Conservation (phyloP, 2,113 vertebrate genomes). For the Jacana jacana region DNA sequence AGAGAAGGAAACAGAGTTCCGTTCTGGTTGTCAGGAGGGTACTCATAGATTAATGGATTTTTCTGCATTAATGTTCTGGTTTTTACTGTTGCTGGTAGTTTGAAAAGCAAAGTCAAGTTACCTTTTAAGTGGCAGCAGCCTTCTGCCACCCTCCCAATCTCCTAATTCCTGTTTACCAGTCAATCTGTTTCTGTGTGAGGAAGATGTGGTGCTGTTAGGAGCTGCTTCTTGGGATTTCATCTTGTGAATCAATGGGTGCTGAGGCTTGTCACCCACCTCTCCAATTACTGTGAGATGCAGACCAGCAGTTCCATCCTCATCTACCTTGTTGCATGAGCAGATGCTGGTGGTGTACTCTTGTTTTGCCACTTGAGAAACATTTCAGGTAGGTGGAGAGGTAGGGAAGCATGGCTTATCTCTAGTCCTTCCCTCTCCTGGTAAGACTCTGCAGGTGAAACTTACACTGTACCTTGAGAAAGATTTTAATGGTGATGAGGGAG, state of each 20-base stretch:
- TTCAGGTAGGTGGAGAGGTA: fast-evolving
- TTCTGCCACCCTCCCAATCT: background rate
- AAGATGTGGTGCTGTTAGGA: background rate
- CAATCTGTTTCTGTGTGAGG: background rate
- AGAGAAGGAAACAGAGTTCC: background rate
- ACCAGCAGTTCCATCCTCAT: background rate
- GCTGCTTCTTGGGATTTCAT: background rate
- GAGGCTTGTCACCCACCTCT: background rate
- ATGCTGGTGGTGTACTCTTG: background rate
- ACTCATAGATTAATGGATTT: background rate
- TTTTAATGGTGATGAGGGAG: background rate
- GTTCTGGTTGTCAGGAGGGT: background rate
- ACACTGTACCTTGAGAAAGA: background rate
- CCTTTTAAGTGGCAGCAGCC: background rate
- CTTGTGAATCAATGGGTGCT: background rate
- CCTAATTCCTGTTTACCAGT: background rate
- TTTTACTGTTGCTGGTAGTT: background rate
- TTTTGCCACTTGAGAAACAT: background rate
- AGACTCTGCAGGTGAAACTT: background rate
- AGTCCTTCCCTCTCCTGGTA: background rate
- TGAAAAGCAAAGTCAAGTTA: background rate
- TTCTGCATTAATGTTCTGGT: background rate
- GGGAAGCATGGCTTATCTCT: background rate
- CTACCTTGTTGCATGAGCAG: background rate
- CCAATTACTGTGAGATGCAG: background rate